phyloP scores from a whole-genome alignment of 2,113 vertebrate genomes.

The Notechis scutatus region DNA sequence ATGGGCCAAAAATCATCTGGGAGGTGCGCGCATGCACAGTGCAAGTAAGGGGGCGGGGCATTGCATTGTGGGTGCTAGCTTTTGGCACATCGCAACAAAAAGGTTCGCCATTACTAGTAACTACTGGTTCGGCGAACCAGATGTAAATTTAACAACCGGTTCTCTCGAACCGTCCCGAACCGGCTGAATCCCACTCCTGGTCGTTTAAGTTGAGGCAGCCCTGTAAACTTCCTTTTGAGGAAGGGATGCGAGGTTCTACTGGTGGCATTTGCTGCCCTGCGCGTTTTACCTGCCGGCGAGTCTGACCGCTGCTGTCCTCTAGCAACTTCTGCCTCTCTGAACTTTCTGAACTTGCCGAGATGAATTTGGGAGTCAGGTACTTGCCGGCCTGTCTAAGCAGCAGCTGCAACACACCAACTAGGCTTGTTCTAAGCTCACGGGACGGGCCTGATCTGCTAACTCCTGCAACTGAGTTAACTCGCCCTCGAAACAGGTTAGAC shows the following conservation, averaged over 20 bases:
- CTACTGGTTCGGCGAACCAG: too few species aligned
- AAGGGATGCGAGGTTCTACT: background rate
- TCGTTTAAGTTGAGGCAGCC: too few species aligned
- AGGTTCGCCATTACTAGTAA: too few species aligned
- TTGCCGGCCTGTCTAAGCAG: slow-evolving; percentile 52
- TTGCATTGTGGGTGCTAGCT: too few species aligned
- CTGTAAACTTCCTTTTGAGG: background rate
- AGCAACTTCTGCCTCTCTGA: slow-evolving; percentile 60
- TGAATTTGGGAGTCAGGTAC: slow-evolving; percentile 38
- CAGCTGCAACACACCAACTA: slow-evolving; percentile 48
- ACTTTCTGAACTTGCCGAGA: slow-evolving; percentile 35
- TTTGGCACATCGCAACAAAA: too few species aligned
- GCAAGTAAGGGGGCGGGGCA: too few species aligned
- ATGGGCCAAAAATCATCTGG: too few species aligned
- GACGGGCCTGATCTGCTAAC: accelerated
- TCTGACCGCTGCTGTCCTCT: slow-evolving; percentile 46
- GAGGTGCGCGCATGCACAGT: too few species aligned
- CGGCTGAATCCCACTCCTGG: too few species aligned
- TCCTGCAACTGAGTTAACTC: background rate
- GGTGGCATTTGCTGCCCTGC: slow-evolving; percentile 37
- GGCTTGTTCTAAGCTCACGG: slow-evolving; percentile 24
- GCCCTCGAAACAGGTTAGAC: background rate
- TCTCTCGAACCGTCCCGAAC: too few species aligned
- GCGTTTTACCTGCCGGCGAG: slow-evolving; percentile 31
- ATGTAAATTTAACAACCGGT: too few species aligned